Percentiles rank a stretch among this genome's conserved stretches.
Conservation (phyloP, 2,888 invertebrate genomes). For the Erebia aethiops region DNA sequence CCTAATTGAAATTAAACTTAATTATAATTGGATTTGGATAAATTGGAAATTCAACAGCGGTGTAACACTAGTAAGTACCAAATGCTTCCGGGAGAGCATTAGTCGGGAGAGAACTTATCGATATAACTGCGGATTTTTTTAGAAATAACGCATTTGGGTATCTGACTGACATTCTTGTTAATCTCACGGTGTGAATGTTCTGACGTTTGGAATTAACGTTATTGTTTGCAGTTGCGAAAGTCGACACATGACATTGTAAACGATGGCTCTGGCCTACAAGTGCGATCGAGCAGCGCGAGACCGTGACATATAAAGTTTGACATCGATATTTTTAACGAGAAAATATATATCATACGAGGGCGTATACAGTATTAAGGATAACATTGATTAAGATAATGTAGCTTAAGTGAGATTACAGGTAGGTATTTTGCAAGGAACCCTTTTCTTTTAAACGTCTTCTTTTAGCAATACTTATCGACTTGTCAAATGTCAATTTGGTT, state of each 20-base stretch:
- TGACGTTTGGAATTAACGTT: conserved; percentile 47
- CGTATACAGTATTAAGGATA: not conserved
- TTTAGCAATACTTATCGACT: too few species aligned
- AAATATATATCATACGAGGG: conserved; percentile 36
- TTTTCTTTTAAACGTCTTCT: too few species aligned
- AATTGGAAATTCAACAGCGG: too few species aligned
- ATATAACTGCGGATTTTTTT: not conserved
- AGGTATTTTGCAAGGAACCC: too few species aligned
- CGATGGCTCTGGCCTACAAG: conserved; percentile 79
- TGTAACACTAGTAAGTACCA: too few species aligned
- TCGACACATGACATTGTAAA: conserved; percentile 80
- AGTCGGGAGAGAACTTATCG: not conserved
- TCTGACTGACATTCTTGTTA: conserved; percentile 16
- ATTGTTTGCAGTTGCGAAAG: conserved; percentile 72
- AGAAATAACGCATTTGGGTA: conserved; percentile 22
- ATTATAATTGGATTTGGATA: too few species aligned
- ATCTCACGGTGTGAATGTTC: conserved; percentile 32
- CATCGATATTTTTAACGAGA: conserved; percentile 52
- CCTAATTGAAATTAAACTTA: too few species aligned
- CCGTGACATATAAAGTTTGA: conserved; percentile 79
- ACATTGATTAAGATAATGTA: not conserved
- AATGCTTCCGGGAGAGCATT: too few species aligned
- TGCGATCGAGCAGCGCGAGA: conserved; percentile 74
- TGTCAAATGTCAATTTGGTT: too few species aligned
- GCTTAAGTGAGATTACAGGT: too few species aligned